Conservation (phyloP, 1,140 invertebrate species). For the Samia ricini region DNA sequence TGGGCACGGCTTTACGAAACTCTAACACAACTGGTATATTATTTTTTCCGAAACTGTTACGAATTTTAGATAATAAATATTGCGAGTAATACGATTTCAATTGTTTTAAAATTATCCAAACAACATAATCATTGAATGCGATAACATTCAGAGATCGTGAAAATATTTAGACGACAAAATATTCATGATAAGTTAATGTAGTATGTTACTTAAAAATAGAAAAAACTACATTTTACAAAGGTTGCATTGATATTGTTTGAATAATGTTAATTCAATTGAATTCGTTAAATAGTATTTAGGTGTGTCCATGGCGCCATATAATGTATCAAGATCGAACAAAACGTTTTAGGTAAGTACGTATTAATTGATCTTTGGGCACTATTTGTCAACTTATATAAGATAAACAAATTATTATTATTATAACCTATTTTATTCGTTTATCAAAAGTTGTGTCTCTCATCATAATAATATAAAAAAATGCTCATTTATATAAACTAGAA, state of each 20-base stretch:
- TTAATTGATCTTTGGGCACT: not conserved
- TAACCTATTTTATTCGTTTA: too few species aligned
- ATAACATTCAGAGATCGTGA: too few species aligned
- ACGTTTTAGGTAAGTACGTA: slow-evolving; percentile 15
- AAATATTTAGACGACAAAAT: too few species aligned
- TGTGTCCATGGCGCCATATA: slow-evolving; percentile 11
- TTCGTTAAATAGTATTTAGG: not conserved
- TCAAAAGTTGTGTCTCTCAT: slow-evolving; percentile 22
- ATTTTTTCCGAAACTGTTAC: slow-evolving; percentile 29
- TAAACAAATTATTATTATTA: slow-evolving; percentile 22
- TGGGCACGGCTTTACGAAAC: slow-evolving; percentile 72
- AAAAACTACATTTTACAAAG: too few species aligned
- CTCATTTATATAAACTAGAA: slow-evolving; percentile 18
- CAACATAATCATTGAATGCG: not conserved
- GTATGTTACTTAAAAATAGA: too few species aligned
- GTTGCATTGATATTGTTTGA: too few species aligned
- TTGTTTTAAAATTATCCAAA: not conserved
- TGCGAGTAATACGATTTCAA: not conserved
- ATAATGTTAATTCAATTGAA: not conserved
- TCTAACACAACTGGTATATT: slow-evolving; percentile 58
- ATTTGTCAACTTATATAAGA: slow-evolving; percentile 15
- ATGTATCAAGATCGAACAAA: slow-evolving; percentile 40
- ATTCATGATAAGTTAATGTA: too few species aligned
- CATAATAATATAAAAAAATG: slow-evolving; percentile 23
- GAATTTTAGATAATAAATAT: slow-evolving; percentile 53